These are phyloP conservation scores for Syrista parreyssii DNA, from an alignment of 2,888 invertebrate genomes.

Conservation along the genomic window DNA sequence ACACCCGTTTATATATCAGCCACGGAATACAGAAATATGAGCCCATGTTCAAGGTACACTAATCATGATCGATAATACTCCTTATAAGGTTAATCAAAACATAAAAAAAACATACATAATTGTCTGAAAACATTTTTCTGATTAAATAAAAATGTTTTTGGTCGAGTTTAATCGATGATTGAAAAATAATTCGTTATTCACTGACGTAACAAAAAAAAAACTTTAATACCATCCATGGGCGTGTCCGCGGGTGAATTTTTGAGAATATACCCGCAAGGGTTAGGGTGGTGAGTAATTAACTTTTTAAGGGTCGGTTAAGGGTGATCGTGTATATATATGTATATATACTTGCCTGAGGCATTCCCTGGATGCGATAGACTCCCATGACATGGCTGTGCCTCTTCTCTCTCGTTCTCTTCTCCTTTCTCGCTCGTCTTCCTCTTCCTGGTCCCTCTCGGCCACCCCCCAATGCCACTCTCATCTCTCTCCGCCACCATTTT, in stretches of 20 bases:
- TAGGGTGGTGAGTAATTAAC: neutral
- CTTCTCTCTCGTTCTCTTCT: constrained; percentile 32
- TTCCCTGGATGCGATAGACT: constrained; percentile 85
- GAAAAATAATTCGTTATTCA: neutral
- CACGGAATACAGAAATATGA: neutral
- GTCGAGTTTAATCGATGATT: neutral
- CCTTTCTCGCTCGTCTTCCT: constrained; percentile 32
- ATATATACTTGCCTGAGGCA: constrained; percentile 76
- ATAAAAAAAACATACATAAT: neutral
- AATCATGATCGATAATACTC: neutral
- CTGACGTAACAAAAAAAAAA: neutral
- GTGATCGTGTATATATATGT: neutral
- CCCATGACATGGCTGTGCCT: constrained; percentile 81
- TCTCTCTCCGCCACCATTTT: constrained; percentile 48
- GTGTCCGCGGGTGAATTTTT: neutral
- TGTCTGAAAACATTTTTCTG: too few species aligned
- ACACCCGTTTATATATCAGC: neutral
- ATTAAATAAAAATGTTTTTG: neutral
- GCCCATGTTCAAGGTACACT: neutral
- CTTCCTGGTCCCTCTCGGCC: constrained; percentile 33
- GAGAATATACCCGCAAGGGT: neutral
- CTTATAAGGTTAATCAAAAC: neutral
- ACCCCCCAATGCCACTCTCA: constrained; percentile 46
- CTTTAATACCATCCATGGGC: neutral
- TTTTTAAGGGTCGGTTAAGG: neutral